These are phyloP conservation scores for Epinephelus cyanopodus DNA, from an alignment of 2,113 vertebrate genomes.

Conservation along the genomic window DNA sequence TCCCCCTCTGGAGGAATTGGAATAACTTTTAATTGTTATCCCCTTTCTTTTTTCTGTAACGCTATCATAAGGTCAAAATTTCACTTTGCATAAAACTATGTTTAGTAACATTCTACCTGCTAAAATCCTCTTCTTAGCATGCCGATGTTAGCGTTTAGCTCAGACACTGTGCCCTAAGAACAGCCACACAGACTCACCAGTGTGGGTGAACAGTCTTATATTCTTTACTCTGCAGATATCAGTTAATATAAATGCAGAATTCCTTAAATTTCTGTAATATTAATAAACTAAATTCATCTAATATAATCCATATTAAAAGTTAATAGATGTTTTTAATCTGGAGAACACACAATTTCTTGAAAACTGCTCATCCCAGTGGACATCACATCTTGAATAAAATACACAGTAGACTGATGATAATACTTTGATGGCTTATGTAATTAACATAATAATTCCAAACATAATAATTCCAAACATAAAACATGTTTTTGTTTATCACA, in stretches of 20 bases:
- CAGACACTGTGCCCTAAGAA: not conserved
- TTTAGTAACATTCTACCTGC: not conserved
- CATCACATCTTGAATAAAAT: not conserved
- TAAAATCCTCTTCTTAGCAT: not conserved
- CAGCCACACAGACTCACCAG: not conserved
- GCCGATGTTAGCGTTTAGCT: not conserved
- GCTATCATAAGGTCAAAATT: not conserved
- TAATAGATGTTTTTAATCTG: not conserved
- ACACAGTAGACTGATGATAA: too few species aligned
- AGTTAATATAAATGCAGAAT: too few species aligned
- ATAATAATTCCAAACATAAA: not conserved
- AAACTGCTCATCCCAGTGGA: too few species aligned
- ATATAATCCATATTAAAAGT: too few species aligned
- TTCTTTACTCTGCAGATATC: too few species aligned
- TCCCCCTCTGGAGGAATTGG: too few species aligned
- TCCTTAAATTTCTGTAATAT: too few species aligned
- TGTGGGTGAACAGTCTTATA: too few species aligned
- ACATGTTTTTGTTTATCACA: not conserved
- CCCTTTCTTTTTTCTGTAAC: too few species aligned
- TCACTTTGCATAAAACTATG: not conserved
- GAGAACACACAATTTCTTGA: not conserved
- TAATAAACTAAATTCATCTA: too few species aligned
- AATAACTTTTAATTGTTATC: too few species aligned
- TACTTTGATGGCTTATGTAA: not conserved
- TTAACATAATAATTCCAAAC: not conserved